Evolutionary conservation across 2,888 invertebrate species (phyloP), one percentile per base, ranked within the genome.

Genomic region (Catocala fraxini): DNA sequence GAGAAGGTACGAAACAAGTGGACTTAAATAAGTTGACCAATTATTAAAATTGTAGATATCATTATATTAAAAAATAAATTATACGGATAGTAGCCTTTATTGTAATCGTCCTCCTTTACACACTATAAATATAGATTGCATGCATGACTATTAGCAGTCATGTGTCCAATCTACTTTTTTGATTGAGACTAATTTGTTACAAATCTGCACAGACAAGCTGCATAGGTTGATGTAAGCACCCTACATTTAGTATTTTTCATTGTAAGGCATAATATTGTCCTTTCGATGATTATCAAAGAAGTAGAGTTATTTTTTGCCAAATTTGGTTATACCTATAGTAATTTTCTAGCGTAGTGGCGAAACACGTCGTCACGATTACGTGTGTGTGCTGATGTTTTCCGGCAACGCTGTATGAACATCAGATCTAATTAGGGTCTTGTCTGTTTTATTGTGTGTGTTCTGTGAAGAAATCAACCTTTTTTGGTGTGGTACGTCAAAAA

Each of bases 371-470:
- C 55, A 25, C 60, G 70, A 65, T 64, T 54, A 57, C 59, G 60
- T 52, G 51, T 48, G 55, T 59, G 53, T 48, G 56, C 56, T 63
- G 56, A 61, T 63, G 53, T 68, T 63, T 65, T 61, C 64, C 73
- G 69, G 52, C 62, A 75, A 65, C 70, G 48, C 42, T 59, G 45
- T 63, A 51, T 62, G 64, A 65, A 51, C 61, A 60, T 59, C 63
- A 66, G 77, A 76, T 74, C 35, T 70, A 68, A 74, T 74, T 77
- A 68, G 59, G 52, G 58, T 46, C 54, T 65, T 55, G 65, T 51
- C 58, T 59, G 56, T 45, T 51, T 49, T 47, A 62, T 51, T 62
- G 56, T 63, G 42, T 33, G 48, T 73, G 70, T 39, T 39, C 70
- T 59, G 54, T 59, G 63, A 73, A 76, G 39, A 56, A 49, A 71